A percentile compares a stretch with the other conserved stretches of the same genome.
These are phyloP conservation scores for Andrena dorsata DNA, from an alignment of 2,888 invertebrate species.

Conservation along the genomic window DNA sequence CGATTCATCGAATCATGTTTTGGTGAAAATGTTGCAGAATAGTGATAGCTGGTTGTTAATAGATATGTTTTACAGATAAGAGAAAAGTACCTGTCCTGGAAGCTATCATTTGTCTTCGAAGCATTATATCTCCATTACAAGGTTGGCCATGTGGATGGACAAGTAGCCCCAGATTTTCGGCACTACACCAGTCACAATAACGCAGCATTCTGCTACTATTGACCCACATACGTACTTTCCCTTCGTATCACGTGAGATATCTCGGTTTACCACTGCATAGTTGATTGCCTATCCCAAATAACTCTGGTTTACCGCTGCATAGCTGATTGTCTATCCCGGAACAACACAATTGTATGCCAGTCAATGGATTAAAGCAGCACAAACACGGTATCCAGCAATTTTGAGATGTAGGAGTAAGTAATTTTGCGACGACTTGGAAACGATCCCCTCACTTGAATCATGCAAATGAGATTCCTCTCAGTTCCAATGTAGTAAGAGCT, in stretches of 20 bases:
- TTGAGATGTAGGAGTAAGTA: background rate
- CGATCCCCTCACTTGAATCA: no score
- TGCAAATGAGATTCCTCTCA: no score
- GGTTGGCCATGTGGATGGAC: background rate
- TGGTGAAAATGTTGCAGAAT: no score
- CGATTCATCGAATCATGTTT: no score
- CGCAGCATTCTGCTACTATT: constrained; percentile 42
- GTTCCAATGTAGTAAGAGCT: no score
- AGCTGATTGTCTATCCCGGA: constrained; percentile 71
- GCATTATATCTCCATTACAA: constrained; percentile 13
- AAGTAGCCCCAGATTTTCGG: constrained; percentile 28
- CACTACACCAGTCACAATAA: constrained; percentile 47
- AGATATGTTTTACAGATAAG: background rate
- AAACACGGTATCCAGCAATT: background rate
- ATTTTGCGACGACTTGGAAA: no score
- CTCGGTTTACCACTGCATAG: constrained; percentile 73
- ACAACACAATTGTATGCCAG: constrained; percentile 60
- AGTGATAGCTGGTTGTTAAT: no score
- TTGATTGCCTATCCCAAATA: constrained; percentile 73
- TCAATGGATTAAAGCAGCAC: constrained; percentile 65
- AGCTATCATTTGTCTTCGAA: background rate
- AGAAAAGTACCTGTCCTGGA: background rate
- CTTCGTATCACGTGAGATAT: constrained; percentile 72
- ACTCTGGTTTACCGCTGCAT: constrained; percentile 72
- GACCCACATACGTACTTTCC: constrained; percentile 64